These are phyloP conservation scores for Magallana gigas DNA, from an alignment of 1,140 invertebrate species.

Conservation along the genomic window DNA sequence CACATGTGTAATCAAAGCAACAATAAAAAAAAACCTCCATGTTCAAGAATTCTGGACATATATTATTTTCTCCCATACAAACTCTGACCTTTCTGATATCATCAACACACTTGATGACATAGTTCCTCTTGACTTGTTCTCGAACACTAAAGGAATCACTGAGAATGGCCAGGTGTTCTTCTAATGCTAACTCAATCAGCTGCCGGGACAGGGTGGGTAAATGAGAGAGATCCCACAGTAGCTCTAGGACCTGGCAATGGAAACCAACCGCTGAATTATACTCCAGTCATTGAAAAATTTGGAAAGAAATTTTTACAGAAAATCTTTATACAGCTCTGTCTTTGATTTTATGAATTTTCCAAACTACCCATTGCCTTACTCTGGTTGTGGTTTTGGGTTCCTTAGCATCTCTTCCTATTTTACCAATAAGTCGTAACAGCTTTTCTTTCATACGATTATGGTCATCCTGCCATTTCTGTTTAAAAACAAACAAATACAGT, in stretches of 20 bases:
- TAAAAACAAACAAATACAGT: constrained; percentile 24
- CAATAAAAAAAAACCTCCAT: not conserved
- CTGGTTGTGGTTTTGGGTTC: constrained; percentile 74
- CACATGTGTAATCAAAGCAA: not conserved
- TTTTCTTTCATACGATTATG: constrained; percentile 80
- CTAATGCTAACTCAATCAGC: constrained; percentile 80
- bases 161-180: constrained; percentile 81
- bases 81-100: constrained; percentile 80
- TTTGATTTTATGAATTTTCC: too few relatives aligned
- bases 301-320: too few relatives aligned
- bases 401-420: constrained; percentile 81
- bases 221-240: constrained; percentile 81
- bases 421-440: constrained; percentile 80
- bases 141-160: constrained; percentile 79
- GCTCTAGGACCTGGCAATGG: constrained; percentile 78
- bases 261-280: not conserved
- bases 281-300: too few relatives aligned
- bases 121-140: constrained; percentile 80
- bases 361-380: constrained; percentile 59
- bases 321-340: too few relatives aligned
- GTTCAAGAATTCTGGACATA: not conserved
- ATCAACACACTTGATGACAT: constrained; percentile 81
- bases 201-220: constrained; percentile 77
- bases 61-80: not conserved
- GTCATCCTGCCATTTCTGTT: constrained; percentile 80